These are phyloP conservation scores for Phoxinus dragarum DNA, from an alignment of 2,797 vertebrate genomes.

Conservation along the genomic window DNA sequence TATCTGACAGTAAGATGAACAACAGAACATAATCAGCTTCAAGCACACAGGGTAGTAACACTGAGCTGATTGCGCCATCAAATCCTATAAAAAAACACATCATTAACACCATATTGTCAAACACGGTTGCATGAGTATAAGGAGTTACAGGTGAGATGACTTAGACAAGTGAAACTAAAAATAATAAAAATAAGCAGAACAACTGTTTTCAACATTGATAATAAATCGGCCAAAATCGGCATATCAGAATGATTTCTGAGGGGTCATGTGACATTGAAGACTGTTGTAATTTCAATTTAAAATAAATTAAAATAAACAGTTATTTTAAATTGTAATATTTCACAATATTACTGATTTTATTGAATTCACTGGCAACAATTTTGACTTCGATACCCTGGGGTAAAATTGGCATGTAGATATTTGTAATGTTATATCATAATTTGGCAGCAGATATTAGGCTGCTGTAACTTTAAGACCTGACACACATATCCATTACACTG, in stretches of 20 bases:
- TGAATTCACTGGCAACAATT: too few species aligned
- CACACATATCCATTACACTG: too few species aligned
- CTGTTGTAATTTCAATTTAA: background rate
- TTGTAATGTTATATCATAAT: too few species aligned
- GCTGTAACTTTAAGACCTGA: too few species aligned
- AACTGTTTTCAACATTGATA: background rate
- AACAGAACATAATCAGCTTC: constrained; percentile 25
- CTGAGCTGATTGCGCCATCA: background rate
- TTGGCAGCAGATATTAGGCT: too few species aligned
- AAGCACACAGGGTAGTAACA: constrained; percentile 14
- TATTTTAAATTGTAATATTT: too few species aligned
- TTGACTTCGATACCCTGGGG: too few species aligned
- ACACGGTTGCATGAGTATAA: background rate
- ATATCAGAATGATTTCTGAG: background rate
- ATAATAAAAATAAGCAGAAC: background rate
- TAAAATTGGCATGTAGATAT: too few species aligned
- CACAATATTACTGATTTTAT: too few species aligned
- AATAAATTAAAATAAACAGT: background rate
- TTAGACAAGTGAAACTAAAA: background rate
- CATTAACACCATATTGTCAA: background rate
- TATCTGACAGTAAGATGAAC: constrained; percentile 35
- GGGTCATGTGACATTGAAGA: background rate
- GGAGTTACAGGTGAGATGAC: background rate
- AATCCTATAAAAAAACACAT: constrained; percentile 5
- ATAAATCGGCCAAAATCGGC: background rate